Conservation (phyloP, 2,113 vertebrate species). For the Choloepus hoffmanni region DNA sequence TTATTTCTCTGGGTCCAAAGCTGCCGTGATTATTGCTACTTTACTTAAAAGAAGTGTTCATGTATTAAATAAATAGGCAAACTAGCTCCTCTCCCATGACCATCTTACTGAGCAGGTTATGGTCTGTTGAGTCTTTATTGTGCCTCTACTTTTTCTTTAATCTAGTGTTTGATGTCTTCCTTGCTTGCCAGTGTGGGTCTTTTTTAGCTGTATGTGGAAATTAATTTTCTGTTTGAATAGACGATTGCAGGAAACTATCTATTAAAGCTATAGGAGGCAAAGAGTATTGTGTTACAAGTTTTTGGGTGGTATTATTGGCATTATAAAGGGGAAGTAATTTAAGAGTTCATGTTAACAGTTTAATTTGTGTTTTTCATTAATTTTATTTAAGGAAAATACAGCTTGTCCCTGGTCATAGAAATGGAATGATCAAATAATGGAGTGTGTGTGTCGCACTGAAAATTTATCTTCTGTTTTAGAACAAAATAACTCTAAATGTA, state of each 20-base stretch:
- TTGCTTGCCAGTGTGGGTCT: slow-evolving; percentile 39
- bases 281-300: slow-evolving; percentile 56
- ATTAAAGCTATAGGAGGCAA: slow-evolving; percentile 64
- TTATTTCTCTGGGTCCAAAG: neutral
- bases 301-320: slow-evolving; percentile 26
- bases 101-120: slow-evolving; percentile 1
- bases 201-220: slow-evolving; percentile 75
- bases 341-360: slow-evolving; percentile 6
- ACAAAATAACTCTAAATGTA: neutral
- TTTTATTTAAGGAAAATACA: slow-evolving; percentile 49
- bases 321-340: slow-evolving; percentile 32
- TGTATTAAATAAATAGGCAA: slow-evolving; percentile 22
- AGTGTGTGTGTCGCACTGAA: neutral
- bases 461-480: neutral
- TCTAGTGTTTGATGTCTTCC: slow-evolving; percentile 63
- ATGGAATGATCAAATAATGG: neutral
- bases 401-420: neutral
- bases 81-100: neutral
- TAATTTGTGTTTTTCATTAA: slow-evolving; percentile 28
- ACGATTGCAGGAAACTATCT: slow-evolving; percentile 75
- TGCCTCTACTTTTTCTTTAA: slow-evolving; percentile 65
- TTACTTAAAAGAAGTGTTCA: slow-evolving; percentile 1
- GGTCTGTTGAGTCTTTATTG: slow-evolving; percentile 33
- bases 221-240: slow-evolving; percentile 73
- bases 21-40: neutral